Evolutionary conservation across 2,113 vertebrate species (phyloP), one percentile per base, ranked within the genome.

Genomic region (Phrynocephalus versicolor): DNA sequence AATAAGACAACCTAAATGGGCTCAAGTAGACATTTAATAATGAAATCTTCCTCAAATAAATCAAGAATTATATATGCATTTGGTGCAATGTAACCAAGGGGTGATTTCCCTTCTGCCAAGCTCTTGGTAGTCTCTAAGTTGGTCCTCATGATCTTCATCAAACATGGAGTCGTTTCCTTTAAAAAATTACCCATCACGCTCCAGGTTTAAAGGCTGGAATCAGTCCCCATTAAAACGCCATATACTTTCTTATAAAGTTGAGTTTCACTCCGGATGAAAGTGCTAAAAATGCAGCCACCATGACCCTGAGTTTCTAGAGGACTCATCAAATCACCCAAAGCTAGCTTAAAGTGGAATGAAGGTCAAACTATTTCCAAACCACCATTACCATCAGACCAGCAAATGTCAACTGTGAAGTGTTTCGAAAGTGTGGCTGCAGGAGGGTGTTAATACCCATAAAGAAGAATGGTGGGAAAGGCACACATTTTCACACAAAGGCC

Each of bases 1-100:
- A 91, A 81, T 83, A 85, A 79, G 41, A 89, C 85, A 83, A 80
- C 16, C 85, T 88, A 85, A 86, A 88, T 92, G 73, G 79, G 88
- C 87, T 88, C 87, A 91, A 91, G 87, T 73, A 84, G 85, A 65
- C 70, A 77, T 84, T 90, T 92, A 88, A 89, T 74, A 91, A 91
- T 85, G 88, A 95, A 85, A 79, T 85, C 75, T 81, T 90, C 80
- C 86, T 83, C 78, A 75, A 87, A 84, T 86, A 88, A n/a, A 89
- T 89, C 82, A 81, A 82, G 87, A 84, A 88, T 81, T 72, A 62
- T 55, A 51, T 64, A 12, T 16, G 35, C n/a, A n/a, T n/a, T n/a
- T n/a, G n/a, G n/a, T n/a, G n/a, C n/a, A n/a, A n/a, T n/a, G n/a
- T n/a, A n/a, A 33, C 19, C 55, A 25, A 71, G 14, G 80, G 51